phyloP scores from a whole-genome alignment of 2,888 invertebrate genomes.

The Lysandra bellargus region DNA sequence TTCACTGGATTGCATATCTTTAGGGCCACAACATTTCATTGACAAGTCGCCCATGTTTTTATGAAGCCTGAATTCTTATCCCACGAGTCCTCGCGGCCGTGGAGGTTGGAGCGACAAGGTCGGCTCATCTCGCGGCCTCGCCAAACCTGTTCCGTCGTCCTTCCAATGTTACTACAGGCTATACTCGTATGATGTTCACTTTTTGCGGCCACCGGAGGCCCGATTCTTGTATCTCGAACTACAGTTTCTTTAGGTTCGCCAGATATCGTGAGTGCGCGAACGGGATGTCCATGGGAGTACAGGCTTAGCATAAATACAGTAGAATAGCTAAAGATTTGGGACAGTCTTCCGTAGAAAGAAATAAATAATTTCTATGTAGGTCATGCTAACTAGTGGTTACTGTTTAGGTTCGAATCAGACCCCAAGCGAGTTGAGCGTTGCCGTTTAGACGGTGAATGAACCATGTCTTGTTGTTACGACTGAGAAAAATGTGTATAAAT shows the following conservation, averaged over 20 bases:
- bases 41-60: not conserved
- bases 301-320: not conserved
- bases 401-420: not conserved
- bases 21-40: not conserved
- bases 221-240: too few relatives aligned
- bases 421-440: not conserved
- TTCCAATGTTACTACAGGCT: conserved; percentile 19
- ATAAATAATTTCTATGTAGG: too few relatives aligned
- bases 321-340: not conserved
- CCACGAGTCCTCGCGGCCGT: conserved; percentile 5
- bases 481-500: not conserved
- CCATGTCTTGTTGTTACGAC: not conserved
- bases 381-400: too few relatives aligned
- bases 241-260: too few relatives aligned
- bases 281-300: not conserved
- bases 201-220: not conserved
- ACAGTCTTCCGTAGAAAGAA: too few relatives aligned
- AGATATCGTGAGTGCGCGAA: not conserved
- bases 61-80: not conserved
- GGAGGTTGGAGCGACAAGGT: not conserved
- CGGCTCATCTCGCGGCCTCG: conserved; percentile 17
- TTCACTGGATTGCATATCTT: not conserved
- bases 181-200: not conserved
- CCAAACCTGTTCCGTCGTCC: conserved; percentile 26
- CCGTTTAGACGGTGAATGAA: not conserved